These are phyloP conservation scores for Stegostoma tigrinum DNA, from an alignment of 2,113 vertebrate species.

Conservation along the genomic window DNA sequence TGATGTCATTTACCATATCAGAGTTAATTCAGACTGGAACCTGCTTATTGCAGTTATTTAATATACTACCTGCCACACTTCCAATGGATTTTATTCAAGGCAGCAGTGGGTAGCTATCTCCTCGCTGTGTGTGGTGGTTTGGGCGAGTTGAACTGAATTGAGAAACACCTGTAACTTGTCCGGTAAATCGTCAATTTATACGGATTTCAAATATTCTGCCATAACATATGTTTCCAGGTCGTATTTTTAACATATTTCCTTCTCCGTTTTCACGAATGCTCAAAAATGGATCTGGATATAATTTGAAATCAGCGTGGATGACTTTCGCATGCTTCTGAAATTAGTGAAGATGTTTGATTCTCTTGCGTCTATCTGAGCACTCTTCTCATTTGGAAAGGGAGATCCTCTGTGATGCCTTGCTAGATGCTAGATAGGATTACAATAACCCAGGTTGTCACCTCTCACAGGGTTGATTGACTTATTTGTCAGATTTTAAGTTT, in stretches of 20 bases:
- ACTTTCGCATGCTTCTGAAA: background rate
- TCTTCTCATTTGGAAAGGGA: background rate
- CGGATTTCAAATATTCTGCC: background rate
- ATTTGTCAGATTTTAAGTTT: background rate
- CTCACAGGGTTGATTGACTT: background rate
- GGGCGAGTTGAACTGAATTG: background rate
- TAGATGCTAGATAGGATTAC: background rate
- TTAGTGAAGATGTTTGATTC: background rate
- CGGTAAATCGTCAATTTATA: background rate
- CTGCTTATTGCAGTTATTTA: background rate
- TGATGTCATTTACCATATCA: background rate
- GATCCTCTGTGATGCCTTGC: background rate
- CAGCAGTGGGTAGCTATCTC: background rate
- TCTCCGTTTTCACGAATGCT: background rate
- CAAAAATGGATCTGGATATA: background rate
- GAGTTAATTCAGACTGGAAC: background rate
- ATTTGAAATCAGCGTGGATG: background rate
- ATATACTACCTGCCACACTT: background rate
- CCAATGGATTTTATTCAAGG: background rate
- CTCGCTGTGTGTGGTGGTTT: background rate
- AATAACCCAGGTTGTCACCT: background rate
- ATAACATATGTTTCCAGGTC: background rate
- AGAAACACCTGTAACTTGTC: background rate
- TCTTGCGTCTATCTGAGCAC: background rate
- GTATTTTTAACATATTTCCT: background rate